Evolutionary conservation across 2,113 vertebrate genomes (phyloP).

Genomic region (Coturnix japonica): DNA sequence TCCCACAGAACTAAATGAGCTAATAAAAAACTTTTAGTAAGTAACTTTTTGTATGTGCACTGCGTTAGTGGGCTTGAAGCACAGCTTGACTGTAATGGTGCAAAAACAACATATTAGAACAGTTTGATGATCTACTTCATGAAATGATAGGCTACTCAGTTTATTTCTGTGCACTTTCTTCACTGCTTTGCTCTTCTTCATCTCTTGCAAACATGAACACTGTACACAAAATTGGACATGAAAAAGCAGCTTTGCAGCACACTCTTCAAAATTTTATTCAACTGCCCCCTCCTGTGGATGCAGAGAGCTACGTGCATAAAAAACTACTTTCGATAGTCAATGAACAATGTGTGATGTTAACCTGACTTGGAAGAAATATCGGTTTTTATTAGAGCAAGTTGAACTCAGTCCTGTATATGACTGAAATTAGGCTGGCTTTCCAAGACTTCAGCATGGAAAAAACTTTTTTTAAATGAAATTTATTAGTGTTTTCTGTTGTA

Average conservation of each 20-base stretch:
- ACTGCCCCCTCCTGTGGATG: conserved; percentile 40
- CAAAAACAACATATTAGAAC: neutral
- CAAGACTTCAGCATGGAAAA: neutral
- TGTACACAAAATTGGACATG: fast-evolving
- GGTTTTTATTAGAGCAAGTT: neutral
- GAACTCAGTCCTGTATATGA: neutral
- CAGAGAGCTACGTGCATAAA: neutral
- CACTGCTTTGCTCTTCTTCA: neutral
- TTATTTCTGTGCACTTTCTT: neutral
- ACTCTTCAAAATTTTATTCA: neutral
- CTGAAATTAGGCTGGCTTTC: neutral
- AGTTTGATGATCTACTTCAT: neutral
- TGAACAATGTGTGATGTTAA: neutral
- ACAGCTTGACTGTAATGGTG: neutral
- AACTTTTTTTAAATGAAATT: neutral
- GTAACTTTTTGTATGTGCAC: neutral
- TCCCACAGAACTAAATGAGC: no score
- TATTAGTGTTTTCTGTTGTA: neutral
- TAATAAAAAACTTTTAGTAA: neutral
- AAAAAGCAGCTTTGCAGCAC: neutral
- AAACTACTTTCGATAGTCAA: neutral
- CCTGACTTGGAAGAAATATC: neutral
- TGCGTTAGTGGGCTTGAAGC: neutral
- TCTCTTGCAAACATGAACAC: neutral
- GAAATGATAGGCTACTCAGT: neutral